Conservation (phyloP, 1,140 invertebrate species). For the Papilio dardanus region DNA sequence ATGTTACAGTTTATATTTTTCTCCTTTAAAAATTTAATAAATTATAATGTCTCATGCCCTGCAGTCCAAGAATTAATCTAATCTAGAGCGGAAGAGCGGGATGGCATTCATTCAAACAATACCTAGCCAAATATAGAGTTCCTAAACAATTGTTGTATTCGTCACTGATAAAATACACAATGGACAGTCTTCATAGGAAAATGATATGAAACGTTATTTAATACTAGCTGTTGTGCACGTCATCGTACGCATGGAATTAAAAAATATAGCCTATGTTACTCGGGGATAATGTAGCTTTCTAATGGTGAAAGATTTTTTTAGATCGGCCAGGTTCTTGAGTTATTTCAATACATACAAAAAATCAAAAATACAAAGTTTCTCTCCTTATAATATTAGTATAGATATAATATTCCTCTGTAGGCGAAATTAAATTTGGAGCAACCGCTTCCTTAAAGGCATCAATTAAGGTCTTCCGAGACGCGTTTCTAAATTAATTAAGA, state of each 20-base stretch:
- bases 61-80: not conserved
- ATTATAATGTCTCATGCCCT: not conserved
- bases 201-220: too few species aligned
- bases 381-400: too few species aligned
- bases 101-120: not conserved
- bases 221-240: too few species aligned
- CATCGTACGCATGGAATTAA: too few species aligned
- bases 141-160: not conserved
- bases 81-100: not conserved
- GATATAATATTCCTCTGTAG: not conserved
- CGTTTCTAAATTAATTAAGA: not conserved
- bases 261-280: too few species aligned
- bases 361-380: too few species aligned
- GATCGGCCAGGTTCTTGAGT: too few species aligned
- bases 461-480: not conserved
- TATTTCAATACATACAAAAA: too few species aligned
- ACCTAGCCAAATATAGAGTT: not conserved
- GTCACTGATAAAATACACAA: not conserved
- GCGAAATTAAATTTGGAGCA: not conserved
- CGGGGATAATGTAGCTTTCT: too few species aligned
- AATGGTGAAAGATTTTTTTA: too few species aligned
- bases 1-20: too few species aligned
- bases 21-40: too few species aligned
- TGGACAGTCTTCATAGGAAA: not conserved
- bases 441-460: not conserved